Conservation (phyloP, 2,888 invertebrate species). For the Standfussiana lucernea region DNA sequence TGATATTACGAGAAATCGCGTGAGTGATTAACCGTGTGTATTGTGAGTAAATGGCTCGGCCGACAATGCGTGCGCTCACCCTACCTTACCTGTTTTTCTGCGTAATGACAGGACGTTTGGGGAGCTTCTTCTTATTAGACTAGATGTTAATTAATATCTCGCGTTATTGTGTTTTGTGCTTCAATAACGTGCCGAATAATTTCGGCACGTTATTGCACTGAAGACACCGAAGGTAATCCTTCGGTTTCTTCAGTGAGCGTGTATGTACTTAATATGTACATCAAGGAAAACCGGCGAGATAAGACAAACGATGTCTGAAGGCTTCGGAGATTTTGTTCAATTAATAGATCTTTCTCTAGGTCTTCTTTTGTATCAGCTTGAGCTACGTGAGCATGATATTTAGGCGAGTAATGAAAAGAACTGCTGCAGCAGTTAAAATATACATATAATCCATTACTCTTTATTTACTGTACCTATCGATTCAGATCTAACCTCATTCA, state of each 20-base stretch:
- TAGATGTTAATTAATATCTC: conserved; percentile 66
- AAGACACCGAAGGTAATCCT: too few species aligned
- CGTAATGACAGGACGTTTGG: conserved; percentile 63
- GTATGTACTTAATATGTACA: conserved; percentile 5
- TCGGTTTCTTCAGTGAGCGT: conserved; percentile 30
- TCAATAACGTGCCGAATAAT: conserved; percentile 25
- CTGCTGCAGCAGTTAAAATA: neutral
- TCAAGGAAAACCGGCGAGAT: neutral
- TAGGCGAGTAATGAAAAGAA: neutral
- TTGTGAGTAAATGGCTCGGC: conserved; percentile 79
- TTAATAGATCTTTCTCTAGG: neutral
- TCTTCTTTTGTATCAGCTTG: neutral
- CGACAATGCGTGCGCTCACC: conserved; percentile 70
- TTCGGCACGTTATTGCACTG: too few species aligned
- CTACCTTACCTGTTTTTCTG: conserved; percentile 66
- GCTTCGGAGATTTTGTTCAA: conserved; percentile 10
- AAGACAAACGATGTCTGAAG: neutral
- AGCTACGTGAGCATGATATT: neutral
- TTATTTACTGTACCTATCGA: neutral
- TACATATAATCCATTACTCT: neutral
- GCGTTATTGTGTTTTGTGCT: conserved; percentile 59
- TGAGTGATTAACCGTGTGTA: conserved; percentile 81
- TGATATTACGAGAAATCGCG: conserved; percentile 80
- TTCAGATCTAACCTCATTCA: neutral
- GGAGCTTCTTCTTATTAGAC: conserved; percentile 63